Evolutionary conservation across 2,888 invertebrate genomes (phyloP), one percentile per base, ranked within the genome.

Genomic region (Adelphocoris suturalis): DNA sequence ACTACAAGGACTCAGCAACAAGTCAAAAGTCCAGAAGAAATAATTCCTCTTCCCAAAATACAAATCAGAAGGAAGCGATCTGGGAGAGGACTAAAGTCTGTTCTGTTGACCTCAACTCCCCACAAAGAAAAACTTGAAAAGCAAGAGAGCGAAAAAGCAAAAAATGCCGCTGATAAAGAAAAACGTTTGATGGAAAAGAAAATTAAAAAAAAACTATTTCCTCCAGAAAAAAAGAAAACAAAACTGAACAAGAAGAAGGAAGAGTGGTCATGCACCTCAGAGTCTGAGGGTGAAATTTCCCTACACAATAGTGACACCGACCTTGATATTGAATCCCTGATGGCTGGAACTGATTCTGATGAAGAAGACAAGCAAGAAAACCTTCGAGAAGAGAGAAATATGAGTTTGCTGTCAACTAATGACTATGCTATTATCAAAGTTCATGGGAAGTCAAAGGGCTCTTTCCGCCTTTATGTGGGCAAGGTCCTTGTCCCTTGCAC

Each of bases 361-460:
- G 27, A 2, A 57, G 57, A 89, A 52, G 23, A 28, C 14, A 14
- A 47, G 3, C 0, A 81, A 81, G 81, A 81, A 81, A 7, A 81
- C 47, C 81, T 37, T 37, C 37, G 37, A 37, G 81, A 81, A 28
- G 37, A 81, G 27, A 5, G 28, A 19, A 81, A 37, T 3, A 13
- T 28, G 81, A 37, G 37, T 7, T 81, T 81, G 81, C 81, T 81
- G 81, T 7, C 81, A 28, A n/a, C n/a, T n/a, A 37, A 19, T 81
- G 82, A 89, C 12, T 52, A 5, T 81, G 89, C 87, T 47, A 37
- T 55, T 76, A 76, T 90, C 19, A 89, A 90, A 86, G 90, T 90
- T 55, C 52, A 52, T 11, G 52, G 52, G n/a, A n/a, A n/a, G n/a
- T n/a, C n/a, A n/a, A n/a, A n/a, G n/a, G n/a, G n/a, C n/a, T n/a